phyloP scores from a whole-genome alignment of 1,140 invertebrate species.

The Orchesella cincta region DNA sequence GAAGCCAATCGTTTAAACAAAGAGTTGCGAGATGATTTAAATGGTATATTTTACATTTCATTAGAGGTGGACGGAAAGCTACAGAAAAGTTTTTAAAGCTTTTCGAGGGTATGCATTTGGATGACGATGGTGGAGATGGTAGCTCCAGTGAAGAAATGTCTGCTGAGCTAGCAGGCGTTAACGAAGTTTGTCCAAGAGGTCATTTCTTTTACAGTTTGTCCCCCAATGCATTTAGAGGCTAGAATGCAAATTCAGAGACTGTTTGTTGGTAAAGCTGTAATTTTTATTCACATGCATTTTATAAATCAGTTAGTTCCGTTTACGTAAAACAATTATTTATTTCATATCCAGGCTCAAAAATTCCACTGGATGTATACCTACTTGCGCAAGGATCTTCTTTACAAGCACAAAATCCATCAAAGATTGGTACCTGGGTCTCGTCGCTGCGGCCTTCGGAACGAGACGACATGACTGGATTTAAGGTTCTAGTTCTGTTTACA shows the following conservation, averaged over 20 bases:
- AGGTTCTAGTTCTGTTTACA: too few relatives aligned
- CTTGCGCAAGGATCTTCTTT: slow-evolving; percentile 9
- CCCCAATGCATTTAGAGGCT: slow-evolving; percentile 5
- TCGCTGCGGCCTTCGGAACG: slow-evolving; percentile 11
- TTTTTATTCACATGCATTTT: background rate
- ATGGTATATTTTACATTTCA: background rate
- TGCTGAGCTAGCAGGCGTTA: background rate
- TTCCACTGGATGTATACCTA: background rate
- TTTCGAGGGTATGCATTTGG: background rate
- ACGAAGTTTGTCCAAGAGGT: slow-evolving; percentile 18
- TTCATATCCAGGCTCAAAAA: background rate
- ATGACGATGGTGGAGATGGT: background rate
- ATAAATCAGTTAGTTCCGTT: too few relatives aligned
- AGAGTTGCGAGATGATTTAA: background rate
- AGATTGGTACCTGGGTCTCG: slow-evolving; percentile 13
- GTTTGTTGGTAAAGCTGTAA: slow-evolving; percentile 12
- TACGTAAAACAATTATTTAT: slow-evolving; percentile 13
- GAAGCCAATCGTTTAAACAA: too few relatives aligned
- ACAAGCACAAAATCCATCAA: slow-evolving; percentile 27
- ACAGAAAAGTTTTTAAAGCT: slow-evolving; percentile 12
- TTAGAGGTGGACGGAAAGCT: background rate
- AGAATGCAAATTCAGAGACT: slow-evolving; percentile 10
- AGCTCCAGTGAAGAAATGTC: background rate
- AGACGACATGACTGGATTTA: slow-evolving; percentile 13
- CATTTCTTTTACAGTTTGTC: slow-evolving; percentile 22